A percentile compares a stretch with the other conserved stretches of the same genome.
Evolutionary conservation across 2,888 invertebrate genomes (phyloP).

Genomic region (Megalurothrips usitatus): DNA sequence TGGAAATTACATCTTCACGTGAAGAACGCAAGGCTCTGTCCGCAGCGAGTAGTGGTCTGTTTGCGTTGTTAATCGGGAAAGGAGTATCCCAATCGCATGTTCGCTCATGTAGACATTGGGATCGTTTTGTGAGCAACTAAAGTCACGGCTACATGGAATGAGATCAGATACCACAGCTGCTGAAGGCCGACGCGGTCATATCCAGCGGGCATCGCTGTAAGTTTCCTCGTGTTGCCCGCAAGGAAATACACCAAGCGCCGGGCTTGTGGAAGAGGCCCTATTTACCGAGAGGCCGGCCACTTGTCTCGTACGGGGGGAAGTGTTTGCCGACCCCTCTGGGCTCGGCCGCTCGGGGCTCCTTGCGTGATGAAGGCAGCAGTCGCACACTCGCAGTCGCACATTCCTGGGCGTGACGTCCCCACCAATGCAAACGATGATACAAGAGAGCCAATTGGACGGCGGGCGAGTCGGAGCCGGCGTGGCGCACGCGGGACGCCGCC

Average conservation of each 20-base stretch:
- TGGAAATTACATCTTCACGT: background rate
- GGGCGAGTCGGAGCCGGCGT: background rate
- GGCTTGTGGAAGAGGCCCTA: too few relatives aligned
- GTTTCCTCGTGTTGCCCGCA: too few relatives aligned
- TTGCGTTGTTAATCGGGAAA: background rate
- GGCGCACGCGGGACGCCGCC: too few relatives aligned
- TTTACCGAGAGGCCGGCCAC: too few relatives aligned
- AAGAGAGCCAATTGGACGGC: background rate
- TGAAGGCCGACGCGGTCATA: too few relatives aligned
- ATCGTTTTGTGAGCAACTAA: background rate
- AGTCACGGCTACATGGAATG: too few relatives aligned
- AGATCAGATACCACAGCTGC: too few relatives aligned
- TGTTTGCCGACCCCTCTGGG: background rate
- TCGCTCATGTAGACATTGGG: background rate
- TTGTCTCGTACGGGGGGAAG: background rate
- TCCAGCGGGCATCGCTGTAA: too few relatives aligned
- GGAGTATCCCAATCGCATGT: background rate
- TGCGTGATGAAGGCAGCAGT: constrained; percentile 11
- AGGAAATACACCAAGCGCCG: too few relatives aligned
- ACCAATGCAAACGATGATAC: constrained; percentile 16
- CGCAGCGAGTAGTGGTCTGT: background rate
- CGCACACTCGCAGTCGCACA: background rate
- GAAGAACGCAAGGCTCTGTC: background rate
- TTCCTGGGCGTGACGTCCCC: background rate
- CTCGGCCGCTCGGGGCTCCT: background rate